phyloP scores from a whole-genome alignment of 53 echinoderm and acorn worm genomes.

The Paracentrotus lividus region DNA sequence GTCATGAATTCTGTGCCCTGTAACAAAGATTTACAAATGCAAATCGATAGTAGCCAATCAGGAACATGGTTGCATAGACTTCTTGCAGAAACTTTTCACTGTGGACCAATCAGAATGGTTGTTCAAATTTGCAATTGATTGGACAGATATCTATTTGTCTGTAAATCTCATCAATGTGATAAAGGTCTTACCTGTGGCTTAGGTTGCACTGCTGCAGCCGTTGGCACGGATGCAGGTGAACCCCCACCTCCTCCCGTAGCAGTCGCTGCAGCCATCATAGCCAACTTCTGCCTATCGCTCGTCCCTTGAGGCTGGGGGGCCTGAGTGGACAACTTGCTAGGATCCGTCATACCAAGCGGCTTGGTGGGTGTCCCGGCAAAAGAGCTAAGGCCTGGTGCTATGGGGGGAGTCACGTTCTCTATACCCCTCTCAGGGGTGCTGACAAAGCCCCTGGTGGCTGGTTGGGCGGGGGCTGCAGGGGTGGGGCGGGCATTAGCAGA shows the following conservation, averaged over 20 bases:
- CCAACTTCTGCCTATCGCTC: neutral
- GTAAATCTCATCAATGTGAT: neutral
- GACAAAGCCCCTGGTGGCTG: neutral
- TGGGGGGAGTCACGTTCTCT: slow-evolving; percentile 50
- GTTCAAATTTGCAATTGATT: too few relatives aligned
- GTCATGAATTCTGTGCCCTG: too few relatives aligned
- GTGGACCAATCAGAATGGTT: too few relatives aligned
- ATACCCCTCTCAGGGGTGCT: slow-evolving; percentile 53
- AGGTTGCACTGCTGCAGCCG: neutral
- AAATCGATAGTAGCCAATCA: too few relatives aligned
- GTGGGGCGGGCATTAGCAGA: slow-evolving; percentile 34
- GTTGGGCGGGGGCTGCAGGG: slow-evolving; percentile 40
- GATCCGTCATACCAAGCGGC: neutral
- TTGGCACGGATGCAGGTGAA: neutral
- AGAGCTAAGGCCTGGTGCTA: neutral
- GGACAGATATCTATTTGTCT: too few relatives aligned
- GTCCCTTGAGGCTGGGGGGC: neutral
- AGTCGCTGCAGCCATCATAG: slow-evolving; percentile 16
- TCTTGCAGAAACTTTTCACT: too few relatives aligned
- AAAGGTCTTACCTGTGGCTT: neutral
- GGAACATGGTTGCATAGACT: too few relatives aligned
- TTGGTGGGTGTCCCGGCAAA: neutral
- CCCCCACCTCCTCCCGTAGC: neutral
- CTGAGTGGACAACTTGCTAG: neutral
- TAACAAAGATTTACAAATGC: too few relatives aligned